Conservation (phyloP, 1,140 invertebrate genomes). For the Pogonognathellus flavescens region DNA sequence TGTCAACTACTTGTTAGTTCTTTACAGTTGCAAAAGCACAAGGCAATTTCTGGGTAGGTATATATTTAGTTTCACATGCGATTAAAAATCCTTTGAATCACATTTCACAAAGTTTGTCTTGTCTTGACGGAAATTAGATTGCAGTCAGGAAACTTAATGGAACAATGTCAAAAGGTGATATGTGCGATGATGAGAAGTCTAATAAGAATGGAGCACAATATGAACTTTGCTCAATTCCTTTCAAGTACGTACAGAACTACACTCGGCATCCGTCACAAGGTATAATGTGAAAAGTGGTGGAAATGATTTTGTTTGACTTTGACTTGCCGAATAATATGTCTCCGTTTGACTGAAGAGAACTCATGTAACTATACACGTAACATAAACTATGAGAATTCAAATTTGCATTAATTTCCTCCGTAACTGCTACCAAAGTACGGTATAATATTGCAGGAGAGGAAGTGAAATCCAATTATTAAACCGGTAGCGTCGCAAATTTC, state of each 20-base stretch:
- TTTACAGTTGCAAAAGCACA: background rate
- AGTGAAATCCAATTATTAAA: background rate
- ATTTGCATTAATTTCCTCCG: too few species aligned
- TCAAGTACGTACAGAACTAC: too few species aligned
- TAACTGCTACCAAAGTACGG: background rate
- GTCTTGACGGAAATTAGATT: background rate
- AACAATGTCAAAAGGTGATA: slow-evolving; percentile 4
- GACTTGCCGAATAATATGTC: background rate
- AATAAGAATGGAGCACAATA: background rate
- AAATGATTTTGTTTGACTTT: slow-evolving; percentile 40
- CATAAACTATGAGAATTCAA: background rate
- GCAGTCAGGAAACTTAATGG: background rate
- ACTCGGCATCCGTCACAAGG: too few species aligned
- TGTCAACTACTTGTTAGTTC: too few species aligned
- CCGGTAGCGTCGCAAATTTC: too few species aligned
- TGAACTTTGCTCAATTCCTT: too few species aligned
- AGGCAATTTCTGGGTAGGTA: background rate
- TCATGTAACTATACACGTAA: background rate
- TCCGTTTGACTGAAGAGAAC: background rate
- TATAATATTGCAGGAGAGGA: background rate
- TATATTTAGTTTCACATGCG: background rate
- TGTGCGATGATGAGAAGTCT: background rate
- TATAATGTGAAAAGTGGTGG: slow-evolving; percentile 12
- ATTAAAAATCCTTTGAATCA: background rate
- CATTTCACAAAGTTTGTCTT: background rate